A percentile compares a stretch with the other conserved stretches of the same genome.
phyloP scores from a whole-genome alignment of 1,140 invertebrate genomes.

The Apis florea region DNA sequence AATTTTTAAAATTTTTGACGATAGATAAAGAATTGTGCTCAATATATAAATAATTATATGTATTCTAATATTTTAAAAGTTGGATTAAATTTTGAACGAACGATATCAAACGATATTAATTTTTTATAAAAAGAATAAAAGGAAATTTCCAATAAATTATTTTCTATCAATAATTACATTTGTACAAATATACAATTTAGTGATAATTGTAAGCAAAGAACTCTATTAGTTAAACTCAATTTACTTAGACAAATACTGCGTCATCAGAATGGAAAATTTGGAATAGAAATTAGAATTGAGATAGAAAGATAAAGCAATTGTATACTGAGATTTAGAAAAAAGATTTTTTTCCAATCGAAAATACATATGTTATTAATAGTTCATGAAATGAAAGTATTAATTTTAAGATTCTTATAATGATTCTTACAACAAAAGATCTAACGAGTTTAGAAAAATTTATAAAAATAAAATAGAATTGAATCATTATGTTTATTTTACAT shows the following conservation, averaged over 20 bases:
- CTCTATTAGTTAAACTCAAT: background rate
- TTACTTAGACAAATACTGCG: background rate
- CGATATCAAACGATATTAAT: background rate
- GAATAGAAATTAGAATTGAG: background rate
- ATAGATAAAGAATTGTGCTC: background rate
- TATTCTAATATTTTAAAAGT: too few relatives aligned
- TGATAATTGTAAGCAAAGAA: slow-evolving; percentile 6
- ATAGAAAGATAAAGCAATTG: slow-evolving; percentile 11
- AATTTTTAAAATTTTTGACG: background rate
- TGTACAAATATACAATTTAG: background rate
- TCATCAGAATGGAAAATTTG: slow-evolving; percentile 52
- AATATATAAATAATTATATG: too few relatives aligned
- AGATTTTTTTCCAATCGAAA: background rate
- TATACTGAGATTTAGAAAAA: background rate
- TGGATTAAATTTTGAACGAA: too few relatives aligned
- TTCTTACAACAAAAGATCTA: background rate
- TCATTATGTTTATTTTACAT: background rate
- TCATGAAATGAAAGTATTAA: too few relatives aligned
- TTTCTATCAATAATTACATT: background rate
- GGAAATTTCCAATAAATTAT: background rate
- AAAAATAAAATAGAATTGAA: background rate
- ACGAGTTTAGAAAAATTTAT: background rate
- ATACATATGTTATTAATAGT: background rate
- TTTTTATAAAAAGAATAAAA: too few relatives aligned
- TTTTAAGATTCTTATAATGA: background rate